Base-by-base conservation (phyloP, 2,888 invertebrate genomes). In the Deilephila elpenor region DNA sequence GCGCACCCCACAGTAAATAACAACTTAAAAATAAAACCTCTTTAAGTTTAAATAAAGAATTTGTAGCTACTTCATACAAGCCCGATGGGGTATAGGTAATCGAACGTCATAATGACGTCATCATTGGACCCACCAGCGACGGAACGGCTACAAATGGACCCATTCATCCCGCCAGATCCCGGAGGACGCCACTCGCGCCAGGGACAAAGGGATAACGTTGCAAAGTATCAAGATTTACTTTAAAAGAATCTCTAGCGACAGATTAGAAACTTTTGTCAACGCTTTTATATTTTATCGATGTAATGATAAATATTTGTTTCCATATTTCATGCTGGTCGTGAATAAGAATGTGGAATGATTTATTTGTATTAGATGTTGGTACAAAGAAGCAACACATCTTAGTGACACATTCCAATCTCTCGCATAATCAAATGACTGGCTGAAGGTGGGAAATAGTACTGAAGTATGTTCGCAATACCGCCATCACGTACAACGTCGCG, bases 51-150 rank as follows among this genome's bases (percentile, higher is more conserved):
- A 51, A 67, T 51, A 67, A 51, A 67, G 44, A 14, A 67, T 6
- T 17, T 25, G 17, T 25, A 25, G 11, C 51, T 20, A 25, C 51
- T 67, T 51, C 14, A 44, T 25, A 51, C 17, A 20, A 17, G 17
- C 44, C 25, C 67, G 25, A 67, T 51, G 44, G 67, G 44, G 67
- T 44, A 11, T 32, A 44, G 67, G 25, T 67, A 67, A 51, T 67
- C 67, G 51, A 67, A 51, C 67, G 67, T 32, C 11, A 62, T 51
- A 72, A 53, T 25, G 71, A 61, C 44, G 61, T 71, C 44, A 61
- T 61, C 71, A 51, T 20, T 6, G 44, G 5, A 67, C 44, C 44
- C 19, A 37, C 62, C 14, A 25, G 67, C 51, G 25, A 17, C 51
- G 44, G 17, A 19, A 19, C n/a, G 51, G 67, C 25, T 51, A 51